A percentile compares a stretch with the other conserved stretches of the same genome.
These are phyloP conservation scores for Nematopogon swammerdamellus DNA, from an alignment of 2,888 invertebrate species.

Conservation along the genomic window DNA sequence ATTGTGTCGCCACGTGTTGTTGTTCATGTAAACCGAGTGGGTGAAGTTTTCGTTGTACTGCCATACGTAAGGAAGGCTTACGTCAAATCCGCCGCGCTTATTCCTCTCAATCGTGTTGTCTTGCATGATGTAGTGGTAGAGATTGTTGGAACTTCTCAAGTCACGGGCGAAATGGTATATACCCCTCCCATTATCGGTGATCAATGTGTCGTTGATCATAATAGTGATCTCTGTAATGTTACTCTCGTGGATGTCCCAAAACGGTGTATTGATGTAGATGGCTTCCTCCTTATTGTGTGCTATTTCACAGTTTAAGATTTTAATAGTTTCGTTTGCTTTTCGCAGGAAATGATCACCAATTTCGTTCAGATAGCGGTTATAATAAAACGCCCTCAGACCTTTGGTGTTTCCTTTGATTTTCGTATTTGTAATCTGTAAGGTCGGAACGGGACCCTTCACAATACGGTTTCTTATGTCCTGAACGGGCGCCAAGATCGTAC, in stretches of 20 bases:
- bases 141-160: conserved; percentile 91
- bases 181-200: conserved; percentile 85
- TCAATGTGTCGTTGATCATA: conserved; percentile 80
- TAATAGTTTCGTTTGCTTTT: conserved; percentile 84
- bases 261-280: conserved; percentile 77
- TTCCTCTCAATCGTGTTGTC: conserved; percentile 87
- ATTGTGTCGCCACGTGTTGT: conserved; percentile 86
- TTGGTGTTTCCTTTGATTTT: conserved; percentile 77
- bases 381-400: conserved; percentile 81
- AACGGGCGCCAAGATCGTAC: conserved; percentile 68
- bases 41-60: conserved; percentile 93
- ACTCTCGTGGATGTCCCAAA: conserved; percentile 80
- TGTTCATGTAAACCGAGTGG: conserved; percentile 83
- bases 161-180: conserved; percentile 90
- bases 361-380: conserved; percentile 85
- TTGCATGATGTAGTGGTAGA: conserved; percentile 92
- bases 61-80: conserved; percentile 92
- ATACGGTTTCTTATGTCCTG: conserved; percentile 72
- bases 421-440: conserved; percentile 65
- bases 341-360: conserved; percentile 81
- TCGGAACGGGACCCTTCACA: conserved; percentile 76
- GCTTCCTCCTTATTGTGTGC: conserved; percentile 79
- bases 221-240: conserved; percentile 89
- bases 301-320: conserved; percentile 75
- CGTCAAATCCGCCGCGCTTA: conserved; percentile 79